Evolutionary conservation across 23 tunicate species (phyloP).

Genomic region (Aplidium turbinatum): DNA sequence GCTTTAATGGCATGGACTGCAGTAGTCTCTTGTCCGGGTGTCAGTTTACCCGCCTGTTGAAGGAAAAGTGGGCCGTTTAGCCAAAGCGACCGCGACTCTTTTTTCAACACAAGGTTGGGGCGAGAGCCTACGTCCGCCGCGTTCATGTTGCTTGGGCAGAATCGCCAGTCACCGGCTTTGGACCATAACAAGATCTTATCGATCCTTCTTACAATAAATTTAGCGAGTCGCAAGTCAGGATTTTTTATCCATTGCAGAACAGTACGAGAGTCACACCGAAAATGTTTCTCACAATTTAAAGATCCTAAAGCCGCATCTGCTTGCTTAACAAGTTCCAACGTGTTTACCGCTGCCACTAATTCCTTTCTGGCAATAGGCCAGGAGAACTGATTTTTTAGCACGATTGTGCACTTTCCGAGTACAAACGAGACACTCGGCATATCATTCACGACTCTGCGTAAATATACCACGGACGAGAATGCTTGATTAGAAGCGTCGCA

Average conservation of each 20-base stretch:
- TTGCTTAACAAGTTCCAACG: neutral
- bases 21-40: neutral
- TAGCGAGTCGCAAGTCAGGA: neutral
- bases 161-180: neutral
- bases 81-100: neutral
- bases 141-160: neutral
- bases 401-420: neutral
- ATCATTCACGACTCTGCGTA: neutral
- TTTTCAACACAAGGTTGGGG: neutral
- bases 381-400: neutral
- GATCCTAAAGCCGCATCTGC: neutral
- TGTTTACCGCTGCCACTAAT: neutral
- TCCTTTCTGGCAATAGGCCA: constrained; percentile 6
- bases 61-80: neutral
- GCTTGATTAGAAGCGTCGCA: constrained; percentile 21
- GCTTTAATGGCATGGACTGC: neutral
- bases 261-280: neutral
- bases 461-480: neutral
- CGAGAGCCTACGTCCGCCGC: constrained; percentile 11
- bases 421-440: constrained; percentile 4
- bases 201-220: neutral
- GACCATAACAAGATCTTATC: neutral
- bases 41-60: neutral
- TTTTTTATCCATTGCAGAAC: constrained; percentile 12
- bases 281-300: neutral